Percentiles rank a stretch among this genome's conserved stretches.
Evolutionary conservation across 2,797 vertebrate species (phyloP).

Genomic region (Liasis olivaceus): DNA sequence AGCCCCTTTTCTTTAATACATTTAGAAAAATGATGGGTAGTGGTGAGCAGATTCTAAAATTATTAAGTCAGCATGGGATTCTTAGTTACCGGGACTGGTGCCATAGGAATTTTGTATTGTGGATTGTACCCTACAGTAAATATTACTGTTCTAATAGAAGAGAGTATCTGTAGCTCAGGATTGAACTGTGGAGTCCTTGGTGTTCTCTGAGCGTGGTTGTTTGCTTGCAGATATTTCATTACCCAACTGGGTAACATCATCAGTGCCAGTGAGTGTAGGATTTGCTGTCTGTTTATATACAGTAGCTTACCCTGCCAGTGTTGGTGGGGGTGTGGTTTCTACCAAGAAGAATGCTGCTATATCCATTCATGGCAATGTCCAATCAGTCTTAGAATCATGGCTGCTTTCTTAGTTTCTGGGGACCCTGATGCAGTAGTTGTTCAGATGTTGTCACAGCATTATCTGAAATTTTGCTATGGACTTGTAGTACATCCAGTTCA

Average conservation of each 20-base stretch:
- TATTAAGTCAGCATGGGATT: not conserved
- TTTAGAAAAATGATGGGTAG: not conserved
- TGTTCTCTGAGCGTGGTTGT: not conserved
- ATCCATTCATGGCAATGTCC: not conserved
- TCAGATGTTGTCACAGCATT: not conserved
- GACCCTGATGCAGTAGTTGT: not conserved
- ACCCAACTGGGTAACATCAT: not conserved
- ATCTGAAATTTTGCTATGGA: not conserved
- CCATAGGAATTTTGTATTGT: not conserved
- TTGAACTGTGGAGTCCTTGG: not conserved
- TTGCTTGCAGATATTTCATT: not conserved
- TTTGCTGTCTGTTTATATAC: not conserved
- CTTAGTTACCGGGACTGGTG: not conserved
- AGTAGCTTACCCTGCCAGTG: not conserved
- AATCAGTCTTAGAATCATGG: not conserved
- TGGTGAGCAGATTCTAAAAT: not conserved
- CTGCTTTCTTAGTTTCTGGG: not conserved
- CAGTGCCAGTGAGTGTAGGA: not conserved
- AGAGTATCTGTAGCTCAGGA: not conserved
- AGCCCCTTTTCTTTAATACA: not conserved
- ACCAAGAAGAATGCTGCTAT: not conserved
- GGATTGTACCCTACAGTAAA: not conserved
- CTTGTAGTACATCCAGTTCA: not conserved
- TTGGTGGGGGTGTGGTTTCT: not conserved
- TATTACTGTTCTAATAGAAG: not conserved